Evolutionary conservation across 1,140 invertebrate genomes (phyloP), one percentile per base, ranked within the genome.

Genomic region (Triops cancriformis): DNA sequence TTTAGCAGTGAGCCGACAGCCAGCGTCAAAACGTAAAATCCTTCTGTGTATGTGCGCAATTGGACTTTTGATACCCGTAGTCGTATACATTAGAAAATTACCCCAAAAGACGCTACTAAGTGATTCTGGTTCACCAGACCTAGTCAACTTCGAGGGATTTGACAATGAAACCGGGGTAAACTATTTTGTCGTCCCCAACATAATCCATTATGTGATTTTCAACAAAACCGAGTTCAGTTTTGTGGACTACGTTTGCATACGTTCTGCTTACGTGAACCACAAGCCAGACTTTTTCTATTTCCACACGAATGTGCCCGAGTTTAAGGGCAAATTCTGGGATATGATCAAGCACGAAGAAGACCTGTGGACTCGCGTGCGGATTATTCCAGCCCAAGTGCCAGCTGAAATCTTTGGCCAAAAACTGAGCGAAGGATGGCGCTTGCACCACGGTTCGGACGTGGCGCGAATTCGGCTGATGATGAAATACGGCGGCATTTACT

Each of bases 361-460:
- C 73, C 73, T 79, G 6, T 28, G 42, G 1, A 72, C 42, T 18
- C 45, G 79, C 26, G 75, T 80, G 73, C 42, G 51, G 3, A 42
- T 82, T 6, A 43, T 43, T 43, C 76, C 75, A 37, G 78, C 80
- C 5, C 64, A 76, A 14, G 76, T 80, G 74, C 83, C 83, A 10
- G 79, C 51, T 18, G 79, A 82, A 73, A 79, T 84, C 42, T 84
- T 81, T 78, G 81, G 78, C 26, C 79, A 80, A 73, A 78, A 73
- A 51, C 42, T 84, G 23, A 76, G 72, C 41, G 43, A 77, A 28
- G 78, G 64, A 73, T 81, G 80, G 76, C 80, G 80, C n/a, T 77
- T 84, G 23, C 82, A 81, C 73, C 83, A 84, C 73, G 79, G 81
- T 12, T 82, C 82, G 7, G 83, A 84, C 73, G 81, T 84, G 27